These are phyloP conservation scores for Papilio gigon DNA, from an alignment of 2,888 invertebrate species.

Conservation along the genomic window DNA sequence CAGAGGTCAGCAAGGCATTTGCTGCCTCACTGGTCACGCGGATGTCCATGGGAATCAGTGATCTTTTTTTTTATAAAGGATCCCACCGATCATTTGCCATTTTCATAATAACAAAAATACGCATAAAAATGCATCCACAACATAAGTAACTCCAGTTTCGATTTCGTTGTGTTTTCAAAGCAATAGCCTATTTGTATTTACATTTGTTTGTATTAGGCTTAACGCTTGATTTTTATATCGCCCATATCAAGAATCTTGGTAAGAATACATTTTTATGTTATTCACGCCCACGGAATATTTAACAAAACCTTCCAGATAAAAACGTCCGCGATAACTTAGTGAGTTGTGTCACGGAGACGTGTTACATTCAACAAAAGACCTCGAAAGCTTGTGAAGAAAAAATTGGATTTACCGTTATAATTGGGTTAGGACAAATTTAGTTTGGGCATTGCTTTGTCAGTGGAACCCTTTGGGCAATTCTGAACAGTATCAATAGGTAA, in stretches of 20 bases:
- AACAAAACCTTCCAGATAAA: slow-evolving; percentile 11
- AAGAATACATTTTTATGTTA: slow-evolving; percentile 8
- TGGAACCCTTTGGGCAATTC: slow-evolving; percentile 25
- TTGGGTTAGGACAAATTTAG: slow-evolving; percentile 33
- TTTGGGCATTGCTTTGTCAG: slow-evolving; percentile 31
- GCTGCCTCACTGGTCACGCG: too few relatives aligned
- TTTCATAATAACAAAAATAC: too few relatives aligned
- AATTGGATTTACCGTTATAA: slow-evolving; percentile 35
- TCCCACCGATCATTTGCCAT: too few relatives aligned
- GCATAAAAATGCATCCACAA: too few relatives aligned
- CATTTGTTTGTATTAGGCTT: slow-evolving; percentile 2
- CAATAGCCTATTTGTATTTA: not conserved
- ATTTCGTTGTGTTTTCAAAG: too few relatives aligned
- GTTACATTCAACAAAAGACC: slow-evolving; percentile 26
- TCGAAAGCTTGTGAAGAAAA: slow-evolving; percentile 5
- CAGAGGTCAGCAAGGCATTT: too few relatives aligned
- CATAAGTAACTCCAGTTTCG: too few relatives aligned
- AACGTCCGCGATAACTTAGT: slow-evolving; percentile 24
- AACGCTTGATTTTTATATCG: slow-evolving; percentile 1
- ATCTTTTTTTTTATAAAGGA: too few relatives aligned
- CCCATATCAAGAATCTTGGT: not conserved
- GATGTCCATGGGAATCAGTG: too few relatives aligned
- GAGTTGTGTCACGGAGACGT: slow-evolving; percentile 25
- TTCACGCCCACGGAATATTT: slow-evolving; percentile 8
- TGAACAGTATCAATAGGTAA: slow-evolving; percentile 27